phyloP scores from a whole-genome alignment of 1,140 invertebrate species.

The Drosophila dunni region DNA sequence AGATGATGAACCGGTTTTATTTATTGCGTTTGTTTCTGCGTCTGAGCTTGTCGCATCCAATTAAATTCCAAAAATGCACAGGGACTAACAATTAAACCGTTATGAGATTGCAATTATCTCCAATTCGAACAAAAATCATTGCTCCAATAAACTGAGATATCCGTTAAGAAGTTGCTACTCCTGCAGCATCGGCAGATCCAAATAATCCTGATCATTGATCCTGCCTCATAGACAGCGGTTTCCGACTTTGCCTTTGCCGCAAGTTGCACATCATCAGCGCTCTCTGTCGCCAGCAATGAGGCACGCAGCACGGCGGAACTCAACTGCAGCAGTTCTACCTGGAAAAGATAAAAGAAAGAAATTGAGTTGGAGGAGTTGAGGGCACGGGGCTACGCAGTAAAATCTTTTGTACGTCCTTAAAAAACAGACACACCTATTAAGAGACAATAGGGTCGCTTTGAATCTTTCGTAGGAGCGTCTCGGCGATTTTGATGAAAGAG shows the following conservation, averaged over 20 bases:
- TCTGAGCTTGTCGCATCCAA: slow-evolving; percentile 9
- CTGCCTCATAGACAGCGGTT: slow-evolving; percentile 84
- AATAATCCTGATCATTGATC: slow-evolving; percentile 87
- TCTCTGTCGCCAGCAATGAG: slow-evolving; percentile 18
- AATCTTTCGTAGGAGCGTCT: slow-evolving; percentile 87
- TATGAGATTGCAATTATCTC: background rate
- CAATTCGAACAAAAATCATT: slow-evolving; percentile 31
- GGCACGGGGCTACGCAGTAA: no score
- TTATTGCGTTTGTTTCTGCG: background rate
- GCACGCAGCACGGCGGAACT: slow-evolving; percentile 37
- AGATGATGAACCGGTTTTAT: slow-evolving; percentile 51
- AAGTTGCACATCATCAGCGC: slow-evolving; percentile 45
- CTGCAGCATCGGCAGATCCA: slow-evolving; percentile 86
- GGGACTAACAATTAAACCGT: slow-evolving; percentile 8
- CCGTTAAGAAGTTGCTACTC: slow-evolving; percentile 87
- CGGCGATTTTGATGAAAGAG: slow-evolving; percentile 90
- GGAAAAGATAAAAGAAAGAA: no score
- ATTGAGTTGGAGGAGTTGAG: no score
- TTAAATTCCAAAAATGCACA: slow-evolving; percentile 22
- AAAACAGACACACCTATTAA: no score
- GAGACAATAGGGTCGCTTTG: slow-evolving; percentile 75
- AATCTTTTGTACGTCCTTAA: no score
- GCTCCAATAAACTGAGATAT: slow-evolving; percentile 87
- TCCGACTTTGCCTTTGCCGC: slow-evolving; percentile 74
- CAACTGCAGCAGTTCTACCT: slow-evolving; percentile 45